Conservation (phyloP, 2,888 invertebrate species). For the Nephrotoma appendiculata region DNA sequence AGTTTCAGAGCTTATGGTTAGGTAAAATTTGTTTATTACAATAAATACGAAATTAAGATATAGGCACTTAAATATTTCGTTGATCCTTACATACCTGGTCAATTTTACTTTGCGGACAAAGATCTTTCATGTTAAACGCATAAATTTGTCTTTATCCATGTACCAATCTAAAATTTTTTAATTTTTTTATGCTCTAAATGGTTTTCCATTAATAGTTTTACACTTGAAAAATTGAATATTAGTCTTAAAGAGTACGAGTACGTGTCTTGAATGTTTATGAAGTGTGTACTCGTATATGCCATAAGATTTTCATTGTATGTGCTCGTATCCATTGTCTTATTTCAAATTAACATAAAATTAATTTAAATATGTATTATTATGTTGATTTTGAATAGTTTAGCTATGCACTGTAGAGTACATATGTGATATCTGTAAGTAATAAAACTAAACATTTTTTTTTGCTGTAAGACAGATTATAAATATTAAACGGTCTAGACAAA, state of each 20-base stretch:
- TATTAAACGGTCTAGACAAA: background rate
- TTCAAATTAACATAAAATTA: background rate
- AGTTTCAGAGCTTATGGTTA: no score
- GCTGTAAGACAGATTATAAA: background rate
- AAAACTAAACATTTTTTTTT: background rate
- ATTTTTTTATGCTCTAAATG: background rate
- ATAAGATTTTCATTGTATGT: background rate
- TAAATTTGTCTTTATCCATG: background rate
- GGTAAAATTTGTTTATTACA: no score
- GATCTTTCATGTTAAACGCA: background rate
- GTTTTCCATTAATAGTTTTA: background rate
- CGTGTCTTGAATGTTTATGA: background rate
- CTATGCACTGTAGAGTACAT: background rate
- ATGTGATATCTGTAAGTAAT: background rate
- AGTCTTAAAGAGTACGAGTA: background rate
- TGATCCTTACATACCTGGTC: no score
- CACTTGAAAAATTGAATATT: no score
- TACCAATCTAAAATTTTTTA: background rate
- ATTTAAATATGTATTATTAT: background rate
- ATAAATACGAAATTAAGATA: no score
- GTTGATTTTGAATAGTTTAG: background rate
- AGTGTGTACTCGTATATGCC: background rate
- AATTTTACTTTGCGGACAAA: background rate
- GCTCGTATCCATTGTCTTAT: background rate
- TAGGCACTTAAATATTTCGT: no score